Evolutionary conservation across 2,113 vertebrate genomes (phyloP).

Genomic region (Takifugu flavidus): DNA sequence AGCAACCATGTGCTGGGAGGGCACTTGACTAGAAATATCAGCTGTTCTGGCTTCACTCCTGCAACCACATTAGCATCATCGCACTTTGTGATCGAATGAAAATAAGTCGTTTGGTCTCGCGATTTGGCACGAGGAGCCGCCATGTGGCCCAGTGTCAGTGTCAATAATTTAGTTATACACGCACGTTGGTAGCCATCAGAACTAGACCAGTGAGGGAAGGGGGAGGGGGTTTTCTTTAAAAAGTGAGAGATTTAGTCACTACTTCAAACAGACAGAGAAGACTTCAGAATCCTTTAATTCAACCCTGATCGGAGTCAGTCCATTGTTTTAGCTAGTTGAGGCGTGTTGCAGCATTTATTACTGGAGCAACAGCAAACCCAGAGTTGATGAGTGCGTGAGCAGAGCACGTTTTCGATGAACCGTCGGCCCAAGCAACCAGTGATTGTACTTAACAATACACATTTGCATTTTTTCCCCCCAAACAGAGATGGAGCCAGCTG

Average conservation of each 20-base stretch:
- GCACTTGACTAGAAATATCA: not conserved
- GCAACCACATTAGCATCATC: not conserved
- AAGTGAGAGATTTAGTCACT: not conserved
- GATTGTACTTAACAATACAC: slow-evolving; percentile 43
- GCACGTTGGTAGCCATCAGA: slow-evolving; percentile 11
- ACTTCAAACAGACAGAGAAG: too few species aligned
- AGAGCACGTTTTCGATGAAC: slow-evolving; percentile 43
- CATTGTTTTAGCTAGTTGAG: slow-evolving; percentile 1
- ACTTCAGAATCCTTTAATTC: too few species aligned
- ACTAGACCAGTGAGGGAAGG: not conserved
- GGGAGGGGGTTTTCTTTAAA: not conserved
- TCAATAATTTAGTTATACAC: slow-evolving; percentile 17
- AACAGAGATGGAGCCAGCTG: slow-evolving; percentile 31
- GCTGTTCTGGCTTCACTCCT: slow-evolving; percentile 2
- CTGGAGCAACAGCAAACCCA: not conserved
- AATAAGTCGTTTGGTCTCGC: slow-evolving; percentile 8
- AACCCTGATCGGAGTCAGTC: too few species aligned
- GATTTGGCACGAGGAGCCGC: not conserved
- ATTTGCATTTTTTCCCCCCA: slow-evolving; percentile 45
- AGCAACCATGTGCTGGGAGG: too few species aligned
- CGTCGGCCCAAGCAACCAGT: slow-evolving; percentile 30
- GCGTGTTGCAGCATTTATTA: not conserved
- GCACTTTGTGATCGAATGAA: not conserved
- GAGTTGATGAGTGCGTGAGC: slow-evolving; percentile 15
- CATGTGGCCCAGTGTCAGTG: slow-evolving; percentile 11